These are phyloP conservation scores for Vombatus ursinus DNA, from an alignment of 2,113 vertebrate genomes.

Conservation along the genomic window DNA sequence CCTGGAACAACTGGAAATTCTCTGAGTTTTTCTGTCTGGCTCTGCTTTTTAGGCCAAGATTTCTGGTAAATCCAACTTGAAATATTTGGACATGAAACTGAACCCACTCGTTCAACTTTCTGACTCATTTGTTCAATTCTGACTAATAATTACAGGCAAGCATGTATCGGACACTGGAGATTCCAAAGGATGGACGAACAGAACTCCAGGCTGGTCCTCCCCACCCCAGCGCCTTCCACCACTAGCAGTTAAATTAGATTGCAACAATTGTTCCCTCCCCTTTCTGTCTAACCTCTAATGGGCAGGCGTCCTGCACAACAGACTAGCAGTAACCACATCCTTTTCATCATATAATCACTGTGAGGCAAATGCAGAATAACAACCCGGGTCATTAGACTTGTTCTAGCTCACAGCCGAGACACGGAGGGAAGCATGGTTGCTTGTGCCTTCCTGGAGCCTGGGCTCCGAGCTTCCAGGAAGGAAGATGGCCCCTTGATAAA, in stretches of 20 bases:
- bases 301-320: background rate
- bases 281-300: background rate
- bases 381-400: background rate
- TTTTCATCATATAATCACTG: accelerated
- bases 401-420: background rate
- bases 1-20: accelerated
- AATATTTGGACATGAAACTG: accelerated
- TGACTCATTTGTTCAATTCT: background rate
- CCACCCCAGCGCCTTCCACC: background rate
- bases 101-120: background rate
- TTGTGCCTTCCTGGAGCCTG: accelerated
- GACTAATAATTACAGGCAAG: background rate
- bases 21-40: background rate
- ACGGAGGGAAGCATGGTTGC: accelerated
- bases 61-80: background rate
- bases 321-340: background rate
- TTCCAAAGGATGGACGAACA: background rate
- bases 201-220: background rate
- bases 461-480: accelerated
- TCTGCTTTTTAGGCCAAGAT: background rate
- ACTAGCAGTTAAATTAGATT: background rate
- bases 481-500: accelerated
- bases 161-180: accelerated
- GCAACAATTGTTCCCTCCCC: accelerated
- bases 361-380: accelerated